A percentile compares a stretch with the other conserved stretches of the same genome.
These are phyloP conservation scores for Drosophila aff. DNA, from an alignment of 1,140 invertebrate species.

Conservation along the genomic window DNA sequence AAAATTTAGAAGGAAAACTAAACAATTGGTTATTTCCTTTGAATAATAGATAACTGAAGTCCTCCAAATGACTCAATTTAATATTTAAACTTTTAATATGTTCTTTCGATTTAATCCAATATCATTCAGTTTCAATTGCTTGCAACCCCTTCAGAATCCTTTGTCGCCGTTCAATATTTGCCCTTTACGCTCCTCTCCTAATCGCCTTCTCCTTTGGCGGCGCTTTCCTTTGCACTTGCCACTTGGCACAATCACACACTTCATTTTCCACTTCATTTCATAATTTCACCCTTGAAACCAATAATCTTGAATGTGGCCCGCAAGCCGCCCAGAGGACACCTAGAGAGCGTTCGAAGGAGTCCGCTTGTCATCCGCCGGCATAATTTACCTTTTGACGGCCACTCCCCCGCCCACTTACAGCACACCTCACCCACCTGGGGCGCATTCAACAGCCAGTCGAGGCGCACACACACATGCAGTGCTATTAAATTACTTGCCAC, in stretches of 20 bases:
- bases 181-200: slow-evolving; percentile 7
- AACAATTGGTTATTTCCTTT: not conserved
- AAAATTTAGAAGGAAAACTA: not conserved
- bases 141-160: not conserved
- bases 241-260: slow-evolving; percentile 60
- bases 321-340: slow-evolving; percentile 10
- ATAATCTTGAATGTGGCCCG: slow-evolving; percentile 50
- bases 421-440: slow-evolving; percentile 41
- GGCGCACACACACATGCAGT: slow-evolving; percentile 28
- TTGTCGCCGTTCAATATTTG: not conserved
- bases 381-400: slow-evolving; percentile 52
- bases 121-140: not conserved
- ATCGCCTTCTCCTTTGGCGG: slow-evolving; percentile 24
- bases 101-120: not conserved
- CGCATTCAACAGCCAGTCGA: slow-evolving; percentile 48
- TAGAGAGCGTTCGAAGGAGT: slow-evolving; percentile 21
- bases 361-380: slow-evolving; percentile 45
- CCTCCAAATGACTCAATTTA: not conserved
- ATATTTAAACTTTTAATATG: not conserved
- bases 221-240: slow-evolving; percentile 20
- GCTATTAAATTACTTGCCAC: slow-evolving; percentile 62
- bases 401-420: not conserved
- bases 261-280: slow-evolving; percentile 66
- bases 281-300: slow-evolving; percentile 65
- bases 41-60: not conserved